These are phyloP conservation scores for western clawed frog (Xenopus tropicalis) DNA, from an alignment of 2,113 vertebrate genomes.

Conservation along the genomic window UCB_Xtro_10.0 CM004450.2:53170001-53170500, in stretches of 20 bases:
- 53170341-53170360: conserved; percentile 58
- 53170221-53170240: neutral
- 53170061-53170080: too few species aligned
- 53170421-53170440: conserved; percentile 69
- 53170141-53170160: too few species aligned
- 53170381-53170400: conserved; percentile 65
- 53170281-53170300: conserved; percentile 9
- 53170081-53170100: too few species aligned
- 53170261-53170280: neutral
- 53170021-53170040: too few species aligned
- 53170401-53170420: conserved; percentile 68
- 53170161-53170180: too few species aligned
- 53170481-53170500: conserved; percentile 73
- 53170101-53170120: too few species aligned
- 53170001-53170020: too few species aligned
- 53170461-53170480: conserved; percentile 65
- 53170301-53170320: conserved; percentile 39
- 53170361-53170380: conserved; percentile 62
- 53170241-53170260: neutral
- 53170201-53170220: neutral
- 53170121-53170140: too few species aligned
- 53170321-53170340: conserved; percentile 48
- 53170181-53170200: too few species aligned
- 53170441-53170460: conserved; percentile 65
- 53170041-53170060: too few species aligned